Conservation (phyloP, 2,797 vertebrate species). For the Trematomus bernacchii region DNA sequence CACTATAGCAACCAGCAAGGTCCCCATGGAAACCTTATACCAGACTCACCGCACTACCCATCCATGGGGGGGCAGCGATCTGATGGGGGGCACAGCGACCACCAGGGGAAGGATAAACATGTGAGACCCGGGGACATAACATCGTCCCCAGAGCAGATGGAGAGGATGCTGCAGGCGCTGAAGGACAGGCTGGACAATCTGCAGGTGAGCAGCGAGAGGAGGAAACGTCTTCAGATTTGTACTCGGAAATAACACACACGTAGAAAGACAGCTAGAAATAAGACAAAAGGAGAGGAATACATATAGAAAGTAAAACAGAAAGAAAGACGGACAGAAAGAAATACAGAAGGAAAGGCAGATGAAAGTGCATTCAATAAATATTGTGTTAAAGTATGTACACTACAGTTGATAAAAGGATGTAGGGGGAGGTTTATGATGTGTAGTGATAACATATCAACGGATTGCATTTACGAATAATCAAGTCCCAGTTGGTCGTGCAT, state of each 20-base stretch:
- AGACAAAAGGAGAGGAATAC: too few species aligned
- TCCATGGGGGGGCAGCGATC: slow-evolving; percentile 62
- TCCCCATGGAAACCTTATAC: slow-evolving; percentile 77
- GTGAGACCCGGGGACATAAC: slow-evolving; percentile 66
- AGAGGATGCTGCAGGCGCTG: slow-evolving; percentile 86
- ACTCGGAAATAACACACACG: background rate
- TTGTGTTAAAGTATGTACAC: background rate
- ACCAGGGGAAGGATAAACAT: slow-evolving; percentile 78
- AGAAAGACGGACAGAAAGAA: background rate
- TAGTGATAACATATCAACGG: background rate
- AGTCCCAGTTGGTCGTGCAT: slow-evolving; percentile 35
- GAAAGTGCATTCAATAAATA: background rate
- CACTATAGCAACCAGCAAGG: slow-evolving; percentile 69
- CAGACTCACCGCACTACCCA: slow-evolving; percentile 70
- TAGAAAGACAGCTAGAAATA: background rate
- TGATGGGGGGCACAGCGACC: slow-evolving; percentile 63
- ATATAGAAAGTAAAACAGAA: background rate
- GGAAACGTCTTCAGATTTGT: slow-evolving; percentile 30
- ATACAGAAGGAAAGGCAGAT: too few species aligned
- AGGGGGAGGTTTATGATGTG: background rate
- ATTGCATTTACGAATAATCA: slow-evolving; percentile 33
- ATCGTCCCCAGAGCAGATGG: slow-evolving; percentile 84
- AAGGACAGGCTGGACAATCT: slow-evolving; percentile 88
- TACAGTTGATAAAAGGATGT: background rate
- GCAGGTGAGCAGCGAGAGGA: slow-evolving; percentile 81